Evolutionary conservation across 2,113 vertebrate species (phyloP).

Genomic region (Hippocampus abdominalis): DNA sequence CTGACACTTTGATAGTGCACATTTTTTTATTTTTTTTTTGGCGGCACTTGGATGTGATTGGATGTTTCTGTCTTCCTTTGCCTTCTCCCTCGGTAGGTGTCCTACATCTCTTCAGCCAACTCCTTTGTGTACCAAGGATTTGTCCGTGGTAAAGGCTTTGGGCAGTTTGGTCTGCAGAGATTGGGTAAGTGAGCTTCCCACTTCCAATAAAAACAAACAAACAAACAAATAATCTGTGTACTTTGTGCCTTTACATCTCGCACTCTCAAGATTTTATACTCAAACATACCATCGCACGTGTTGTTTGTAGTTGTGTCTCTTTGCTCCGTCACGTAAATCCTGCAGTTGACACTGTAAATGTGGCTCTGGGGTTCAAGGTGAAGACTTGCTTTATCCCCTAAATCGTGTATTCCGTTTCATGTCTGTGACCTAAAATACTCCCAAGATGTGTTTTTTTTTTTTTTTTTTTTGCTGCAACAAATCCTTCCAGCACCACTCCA

Average conservation of each 20-base stretch:
- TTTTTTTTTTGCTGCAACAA: not conserved
- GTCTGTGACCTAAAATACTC: not conserved
- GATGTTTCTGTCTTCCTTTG: slow-evolving; percentile 49
- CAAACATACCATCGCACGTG: not conserved
- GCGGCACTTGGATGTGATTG: slow-evolving; percentile 49
- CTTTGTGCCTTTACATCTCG: not conserved
- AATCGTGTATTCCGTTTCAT: not conserved
- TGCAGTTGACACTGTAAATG: not conserved
- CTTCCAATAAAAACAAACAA: not conserved
- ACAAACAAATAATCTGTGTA: not conserved
- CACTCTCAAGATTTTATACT: not conserved
- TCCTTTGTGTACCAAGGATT: slow-evolving; percentile 97
- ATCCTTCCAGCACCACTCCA: not conserved
- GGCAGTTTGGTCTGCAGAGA: slow-evolving; percentile 96
- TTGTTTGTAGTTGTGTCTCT: not conserved
- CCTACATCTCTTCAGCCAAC: slow-evolving; percentile 85
- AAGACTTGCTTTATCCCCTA: not conserved
- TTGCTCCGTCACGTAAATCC: not conserved
- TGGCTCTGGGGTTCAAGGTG: not conserved
- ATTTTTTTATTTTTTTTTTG: slow-evolving; percentile 29
- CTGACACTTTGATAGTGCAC: slow-evolving; percentile 65
- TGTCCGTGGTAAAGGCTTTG: slow-evolving; percentile 93
- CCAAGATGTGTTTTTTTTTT: not conserved
- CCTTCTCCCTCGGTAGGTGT: slow-evolving; percentile 78
- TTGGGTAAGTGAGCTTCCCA: slow-evolving; percentile 77